phyloP scores from a whole-genome alignment of 2,113 vertebrate species.

The Neoarius graeffei region DNA sequence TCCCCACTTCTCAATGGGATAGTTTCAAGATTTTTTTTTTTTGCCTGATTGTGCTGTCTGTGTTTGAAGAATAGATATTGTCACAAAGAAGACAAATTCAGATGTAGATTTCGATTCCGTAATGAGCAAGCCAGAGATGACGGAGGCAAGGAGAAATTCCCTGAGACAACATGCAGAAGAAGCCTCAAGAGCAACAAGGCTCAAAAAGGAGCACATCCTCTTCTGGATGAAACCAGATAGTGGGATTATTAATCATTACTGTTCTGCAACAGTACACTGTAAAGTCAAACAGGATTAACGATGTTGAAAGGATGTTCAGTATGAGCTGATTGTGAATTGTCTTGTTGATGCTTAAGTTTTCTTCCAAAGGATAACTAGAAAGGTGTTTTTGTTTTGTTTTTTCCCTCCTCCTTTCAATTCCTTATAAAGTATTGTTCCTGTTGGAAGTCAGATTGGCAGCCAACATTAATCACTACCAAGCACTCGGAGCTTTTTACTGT shows the following conservation, averaged over 20 bases:
- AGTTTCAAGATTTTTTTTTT: not conserved
- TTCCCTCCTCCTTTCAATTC: not conserved
- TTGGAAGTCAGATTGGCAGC: conserved; percentile 27
- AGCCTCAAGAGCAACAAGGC: not conserved
- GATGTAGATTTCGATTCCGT: not conserved
- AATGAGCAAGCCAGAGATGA: not conserved
- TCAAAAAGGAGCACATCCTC: not conserved
- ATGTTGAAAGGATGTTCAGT: not conserved
- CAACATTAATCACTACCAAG: conserved; percentile 33
- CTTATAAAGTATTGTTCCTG: conserved; percentile 19
- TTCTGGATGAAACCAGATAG: not conserved
- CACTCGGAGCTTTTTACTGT: conserved; percentile 42
- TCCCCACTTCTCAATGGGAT: not conserved
- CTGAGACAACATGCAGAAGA: not conserved
- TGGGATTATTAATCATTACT: not conserved
- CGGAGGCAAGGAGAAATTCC: not conserved
- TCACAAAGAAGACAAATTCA: not conserved
- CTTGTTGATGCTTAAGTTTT: not conserved
- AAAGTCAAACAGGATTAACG: not conserved
- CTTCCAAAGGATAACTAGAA: too few species aligned
- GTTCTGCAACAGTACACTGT: not conserved
- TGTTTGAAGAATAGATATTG: not conserved
- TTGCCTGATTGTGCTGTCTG: not conserved
- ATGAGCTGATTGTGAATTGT: not conserved
- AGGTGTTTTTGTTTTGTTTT: not conserved